Conservation (phyloP, 2,113 vertebrate species). For the Micronycteris hirsuta region DNA sequence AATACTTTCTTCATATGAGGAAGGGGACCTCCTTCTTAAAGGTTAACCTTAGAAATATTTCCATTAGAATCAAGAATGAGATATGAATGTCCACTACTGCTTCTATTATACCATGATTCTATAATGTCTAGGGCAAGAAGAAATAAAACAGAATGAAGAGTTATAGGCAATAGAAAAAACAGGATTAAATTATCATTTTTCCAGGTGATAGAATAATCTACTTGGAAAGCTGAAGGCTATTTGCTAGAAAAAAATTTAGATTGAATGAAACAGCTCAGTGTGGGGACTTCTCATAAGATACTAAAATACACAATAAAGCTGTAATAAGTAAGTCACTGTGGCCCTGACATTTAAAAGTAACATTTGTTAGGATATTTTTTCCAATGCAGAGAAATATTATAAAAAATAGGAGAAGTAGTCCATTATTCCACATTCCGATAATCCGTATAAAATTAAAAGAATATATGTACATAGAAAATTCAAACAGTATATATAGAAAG, state of each 20-base stretch:
- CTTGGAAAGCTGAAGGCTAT: constrained; percentile 5
- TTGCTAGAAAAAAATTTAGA: neutral
- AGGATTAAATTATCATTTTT: neutral
- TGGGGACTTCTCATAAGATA: neutral
- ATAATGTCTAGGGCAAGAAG: neutral
- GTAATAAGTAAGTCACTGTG: constrained; percentile 32
- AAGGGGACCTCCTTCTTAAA: neutral
- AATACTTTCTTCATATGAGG: neutral
- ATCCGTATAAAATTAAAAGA: constrained; percentile 35
- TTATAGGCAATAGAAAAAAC: neutral
- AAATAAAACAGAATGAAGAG: neutral
- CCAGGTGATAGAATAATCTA: neutral
- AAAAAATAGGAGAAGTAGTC: neutral
- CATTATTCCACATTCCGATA: neutral
- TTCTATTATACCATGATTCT: neutral
- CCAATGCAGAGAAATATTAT: neutral
- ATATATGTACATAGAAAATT: neutral
- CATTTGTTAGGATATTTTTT: neutral
- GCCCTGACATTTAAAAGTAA: neutral
- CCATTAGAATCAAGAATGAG: neutral
- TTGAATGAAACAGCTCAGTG: neutral
- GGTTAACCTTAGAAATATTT: neutral
- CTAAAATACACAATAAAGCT: neutral
- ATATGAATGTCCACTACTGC: neutral
- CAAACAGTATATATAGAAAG: neutral